Percentiles rank a stretch among this genome's conserved stretches.
Conservation (phyloP, 2,113 vertebrate genomes). For the Xyliphius kryptos region DNA sequence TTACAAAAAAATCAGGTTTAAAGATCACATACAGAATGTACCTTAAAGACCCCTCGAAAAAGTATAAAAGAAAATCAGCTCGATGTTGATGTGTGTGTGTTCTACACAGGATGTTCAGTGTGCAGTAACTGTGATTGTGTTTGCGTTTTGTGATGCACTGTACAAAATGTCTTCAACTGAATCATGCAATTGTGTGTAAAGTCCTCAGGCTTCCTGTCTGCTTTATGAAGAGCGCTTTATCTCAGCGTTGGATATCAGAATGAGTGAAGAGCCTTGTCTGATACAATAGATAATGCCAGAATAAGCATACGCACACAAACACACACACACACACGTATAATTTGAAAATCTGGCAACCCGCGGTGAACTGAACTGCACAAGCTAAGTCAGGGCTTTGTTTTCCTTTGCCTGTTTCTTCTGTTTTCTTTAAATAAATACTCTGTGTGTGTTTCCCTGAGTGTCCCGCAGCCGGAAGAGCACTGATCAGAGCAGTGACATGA, state of each 20-base stretch:
- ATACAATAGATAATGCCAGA: constrained; percentile 4
- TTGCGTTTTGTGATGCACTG: not conserved
- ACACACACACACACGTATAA: not conserved
- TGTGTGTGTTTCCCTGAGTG: no score
- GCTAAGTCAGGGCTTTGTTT: no score
- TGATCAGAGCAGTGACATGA: no score
- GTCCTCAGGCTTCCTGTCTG: not conserved
- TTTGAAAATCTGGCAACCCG: no score
- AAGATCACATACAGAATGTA: not conserved
- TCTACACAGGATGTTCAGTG: not conserved
- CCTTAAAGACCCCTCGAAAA: not conserved
- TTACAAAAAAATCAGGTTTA: not conserved
- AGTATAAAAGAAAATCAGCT: not conserved
- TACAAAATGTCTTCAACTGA: constrained; percentile 8
- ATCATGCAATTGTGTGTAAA: constrained; percentile 16
- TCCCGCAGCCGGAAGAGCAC: no score
- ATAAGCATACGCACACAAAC: no score
- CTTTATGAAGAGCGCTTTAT: not conserved
- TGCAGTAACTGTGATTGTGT: constrained; percentile 5
- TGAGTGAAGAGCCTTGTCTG: constrained; percentile 9
- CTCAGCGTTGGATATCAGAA: constrained; percentile 7
- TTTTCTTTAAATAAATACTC: no score
- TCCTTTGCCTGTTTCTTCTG: no score
- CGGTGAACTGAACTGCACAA: no score
- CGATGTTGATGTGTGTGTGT: not conserved